phyloP scores from a whole-genome alignment of 2,888 invertebrate species.

The Diplazon laetatorius region DNA sequence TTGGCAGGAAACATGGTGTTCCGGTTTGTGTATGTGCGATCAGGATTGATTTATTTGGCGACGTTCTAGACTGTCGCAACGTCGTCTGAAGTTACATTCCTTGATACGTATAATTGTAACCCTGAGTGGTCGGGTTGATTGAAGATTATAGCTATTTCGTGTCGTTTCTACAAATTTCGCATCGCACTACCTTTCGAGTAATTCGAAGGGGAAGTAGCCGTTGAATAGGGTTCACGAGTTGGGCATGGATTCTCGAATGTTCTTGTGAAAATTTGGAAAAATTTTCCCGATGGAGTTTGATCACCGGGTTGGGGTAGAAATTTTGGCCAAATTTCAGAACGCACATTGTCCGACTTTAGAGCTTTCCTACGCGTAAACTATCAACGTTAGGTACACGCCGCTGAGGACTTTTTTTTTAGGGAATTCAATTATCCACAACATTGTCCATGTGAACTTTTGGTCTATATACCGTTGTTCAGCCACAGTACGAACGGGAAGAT shows the following conservation, averaged over 20 bases:
- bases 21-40: conserved; percentile 8
- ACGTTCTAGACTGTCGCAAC: conserved; percentile 11
- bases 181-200: neutral
- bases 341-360: too few species aligned
- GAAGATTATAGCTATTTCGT: conserved; percentile 79
- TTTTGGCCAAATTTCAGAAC: too few species aligned
- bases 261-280: too few species aligned
- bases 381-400: too few species aligned
- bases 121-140: conserved; percentile 75
- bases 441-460: too few species aligned
- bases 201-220: conserved; percentile 13
- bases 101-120: conserved; percentile 78
- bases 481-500: too few species aligned
- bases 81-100: conserved; percentile 57
- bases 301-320: too few species aligned
- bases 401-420: too few species aligned
- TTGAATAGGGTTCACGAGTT: neutral
- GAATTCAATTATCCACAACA: too few species aligned
- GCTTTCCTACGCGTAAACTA: too few species aligned
- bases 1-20: neutral
- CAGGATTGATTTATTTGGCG: conserved; percentile 15
- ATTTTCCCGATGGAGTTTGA: too few species aligned
- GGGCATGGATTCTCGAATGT: conserved; percentile 1
- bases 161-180: conserved; percentile 44
- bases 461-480: too few species aligned